Conservation (phyloP, 30 jellyfish, hydroid and myxozoan species). For the Haliclystus octoradiatus region DNA sequence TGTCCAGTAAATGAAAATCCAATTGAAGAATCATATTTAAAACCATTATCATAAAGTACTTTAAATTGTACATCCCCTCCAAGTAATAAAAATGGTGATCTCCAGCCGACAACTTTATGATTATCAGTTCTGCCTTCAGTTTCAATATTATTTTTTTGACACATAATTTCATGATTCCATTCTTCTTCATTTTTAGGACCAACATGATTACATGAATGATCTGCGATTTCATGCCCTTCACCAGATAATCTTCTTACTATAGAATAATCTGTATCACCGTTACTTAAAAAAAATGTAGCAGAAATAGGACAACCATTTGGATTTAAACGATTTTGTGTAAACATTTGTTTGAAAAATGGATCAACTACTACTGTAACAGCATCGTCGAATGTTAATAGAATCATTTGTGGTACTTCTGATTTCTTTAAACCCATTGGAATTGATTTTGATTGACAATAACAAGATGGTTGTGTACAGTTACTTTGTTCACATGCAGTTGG, state of each 20-base stretch:
- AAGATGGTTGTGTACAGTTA: constrained; percentile 47
- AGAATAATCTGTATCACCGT: constrained; percentile 44
- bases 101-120: constrained; percentile 32
- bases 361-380: constrained; percentile 28
- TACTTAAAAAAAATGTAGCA: constrained; percentile 69
- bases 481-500: constrained; percentile 34
- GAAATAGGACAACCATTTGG: constrained; percentile 90
- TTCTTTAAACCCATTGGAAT: constrained; percentile 59
- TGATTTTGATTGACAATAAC: constrained; percentile 44
- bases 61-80: constrained; percentile 55
- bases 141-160: constrained; percentile 3
- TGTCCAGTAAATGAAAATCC: constrained; percentile 20
- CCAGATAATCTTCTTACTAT: constrained; percentile 20
- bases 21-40: constrained; percentile 58
- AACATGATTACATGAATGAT: constrained; percentile 45
- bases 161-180: constrained; percentile 48
- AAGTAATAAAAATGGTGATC: constrained; percentile 57
- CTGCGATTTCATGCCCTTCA: constrained; percentile 89
- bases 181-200: constrained; percentile 8
- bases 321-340: constrained; percentile 14
- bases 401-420: constrained; percentile 75
- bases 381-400: constrained; percentile 52
- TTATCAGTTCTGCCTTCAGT: background rate
- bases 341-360: constrained; percentile 17
- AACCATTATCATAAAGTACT: constrained; percentile 11